Conservation (phyloP, 1,140 invertebrate species). For the Octopus sinensis region DNA sequence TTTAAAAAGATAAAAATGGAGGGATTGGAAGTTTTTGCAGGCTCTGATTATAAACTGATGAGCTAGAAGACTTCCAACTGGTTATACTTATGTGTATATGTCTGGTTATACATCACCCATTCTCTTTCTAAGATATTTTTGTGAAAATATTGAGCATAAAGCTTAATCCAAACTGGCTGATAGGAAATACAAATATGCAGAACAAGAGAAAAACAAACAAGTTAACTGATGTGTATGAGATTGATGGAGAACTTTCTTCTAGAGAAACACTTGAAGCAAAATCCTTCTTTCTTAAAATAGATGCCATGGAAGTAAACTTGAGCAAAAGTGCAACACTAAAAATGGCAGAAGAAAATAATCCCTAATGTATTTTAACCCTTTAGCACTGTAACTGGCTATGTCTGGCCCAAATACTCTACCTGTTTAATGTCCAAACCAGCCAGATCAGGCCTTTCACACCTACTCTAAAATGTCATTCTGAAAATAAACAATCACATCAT, state of each 20-base stretch:
- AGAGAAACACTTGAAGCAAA: not conserved
- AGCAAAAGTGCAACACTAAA: too few relatives aligned
- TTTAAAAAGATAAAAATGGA: not conserved
- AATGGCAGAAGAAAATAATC: too few relatives aligned
- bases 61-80: not conserved
- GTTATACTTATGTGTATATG: conserved; percentile 4
- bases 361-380: too few relatives aligned
- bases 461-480: too few relatives aligned
- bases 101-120: not conserved
- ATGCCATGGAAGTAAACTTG: not conserved
- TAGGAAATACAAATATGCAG: not conserved
- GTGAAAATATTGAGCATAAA: not conserved
- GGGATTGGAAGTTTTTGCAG: not conserved
- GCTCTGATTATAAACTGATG: not conserved
- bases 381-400: too few relatives aligned
- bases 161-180: not conserved
- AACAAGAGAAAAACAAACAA: not conserved
- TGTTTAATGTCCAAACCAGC: too few relatives aligned
- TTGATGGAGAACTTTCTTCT: not conserved
- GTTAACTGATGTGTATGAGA: not conserved
- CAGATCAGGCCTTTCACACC: too few relatives aligned
- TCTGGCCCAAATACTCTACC: too few relatives aligned
- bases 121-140: not conserved
- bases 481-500: too few relatives aligned
- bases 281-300: not conserved